Evolutionary conservation across 2,888 invertebrate genomes (phyloP).

Genomic region (Agrypnus murinus): DNA sequence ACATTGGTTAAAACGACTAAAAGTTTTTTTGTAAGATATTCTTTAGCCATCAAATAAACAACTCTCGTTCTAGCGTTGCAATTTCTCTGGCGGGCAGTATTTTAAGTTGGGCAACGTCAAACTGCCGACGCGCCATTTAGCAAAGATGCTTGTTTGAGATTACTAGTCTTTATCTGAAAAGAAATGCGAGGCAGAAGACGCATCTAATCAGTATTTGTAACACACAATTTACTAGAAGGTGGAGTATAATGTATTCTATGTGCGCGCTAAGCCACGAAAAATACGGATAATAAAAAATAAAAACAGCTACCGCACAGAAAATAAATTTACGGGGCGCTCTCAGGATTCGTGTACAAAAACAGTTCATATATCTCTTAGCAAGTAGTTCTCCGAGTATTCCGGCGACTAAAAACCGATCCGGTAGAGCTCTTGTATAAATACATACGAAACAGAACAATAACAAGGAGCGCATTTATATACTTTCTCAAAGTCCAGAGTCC

Average conservation of each 20-base stretch:
- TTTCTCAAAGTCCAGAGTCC: conserved; percentile 22
- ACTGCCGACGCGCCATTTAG: conserved; percentile 38
- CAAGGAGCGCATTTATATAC: conserved; percentile 57
- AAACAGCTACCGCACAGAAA: conserved; percentile 52
- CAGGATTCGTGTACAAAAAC: conserved; percentile 62
- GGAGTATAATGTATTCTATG: conserved; percentile 57
- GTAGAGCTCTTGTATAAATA: conserved; percentile 63
- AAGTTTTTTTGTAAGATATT: too few species aligned
- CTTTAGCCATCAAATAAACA: not conserved
- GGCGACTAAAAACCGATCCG: conserved; percentile 62
- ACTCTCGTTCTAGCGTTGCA: conserved; percentile 16
- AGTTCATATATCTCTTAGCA: conserved; percentile 63
- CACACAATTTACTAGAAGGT: conserved; percentile 53
- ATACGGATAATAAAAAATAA: conserved; percentile 60
- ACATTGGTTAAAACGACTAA: too few species aligned
- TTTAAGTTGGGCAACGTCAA: conserved; percentile 19
- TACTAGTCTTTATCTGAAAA: conserved; percentile 21
- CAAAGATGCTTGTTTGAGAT: conserved; percentile 35
- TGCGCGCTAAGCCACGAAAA: conserved; percentile 58
- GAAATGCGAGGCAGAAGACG: conserved; percentile 29
- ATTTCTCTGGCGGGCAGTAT: conserved; percentile 31
- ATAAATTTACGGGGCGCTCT: conserved; percentile 59
- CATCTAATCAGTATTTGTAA: conserved; percentile 54
- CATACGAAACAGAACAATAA: conserved; percentile 66
- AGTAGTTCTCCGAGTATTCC: conserved; percentile 59